Evolutionary conservation across 2,888 invertebrate genomes (phyloP).

Genomic region (Bibio marci): DNA sequence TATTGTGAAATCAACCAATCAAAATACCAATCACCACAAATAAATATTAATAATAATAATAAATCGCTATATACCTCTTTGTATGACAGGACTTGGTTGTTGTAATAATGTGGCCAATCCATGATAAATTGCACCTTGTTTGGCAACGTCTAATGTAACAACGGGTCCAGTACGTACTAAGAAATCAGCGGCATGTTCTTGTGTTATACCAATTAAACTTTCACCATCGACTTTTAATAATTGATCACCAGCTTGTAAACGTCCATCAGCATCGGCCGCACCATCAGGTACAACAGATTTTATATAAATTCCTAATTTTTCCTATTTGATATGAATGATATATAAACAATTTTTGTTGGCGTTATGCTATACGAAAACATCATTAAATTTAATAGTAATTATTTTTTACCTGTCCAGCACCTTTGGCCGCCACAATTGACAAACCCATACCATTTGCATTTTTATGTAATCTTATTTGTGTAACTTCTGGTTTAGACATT

Average conservation of each 20-base stretch:
- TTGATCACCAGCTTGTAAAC: constrained; percentile 93
- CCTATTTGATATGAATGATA: constrained; percentile 14
- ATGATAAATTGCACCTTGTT: constrained; percentile 94
- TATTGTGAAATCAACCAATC: too few species aligned
- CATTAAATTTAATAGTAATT: background rate
- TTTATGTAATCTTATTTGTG: constrained; percentile 79
- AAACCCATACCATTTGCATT: constrained; percentile 94
- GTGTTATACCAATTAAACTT: constrained; percentile 73
- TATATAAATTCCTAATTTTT: constrained; percentile 89
- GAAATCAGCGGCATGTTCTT: constrained; percentile 86
- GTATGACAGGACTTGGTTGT: constrained; percentile 73
- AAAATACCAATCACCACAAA: too few species aligned
- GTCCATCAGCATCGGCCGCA: constrained; percentile 82
- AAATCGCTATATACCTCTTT: constrained; percentile 49
- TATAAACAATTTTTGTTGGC: background rate
- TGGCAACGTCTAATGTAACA: constrained; percentile 89
- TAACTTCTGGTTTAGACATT: constrained; percentile 56
- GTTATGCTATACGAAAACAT: background rate
- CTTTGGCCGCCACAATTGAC: constrained; percentile 96
- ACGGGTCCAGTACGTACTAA: constrained; percentile 86
- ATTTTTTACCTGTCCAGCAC: constrained; percentile 40
- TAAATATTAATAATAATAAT: constrained; percentile 1
- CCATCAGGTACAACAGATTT: constrained; percentile 95
- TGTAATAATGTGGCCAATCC: constrained; percentile 84
- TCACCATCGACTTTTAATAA: constrained; percentile 92